Evolutionary conservation across 1,140 invertebrate species (phyloP).

Genomic region (Acromyrmex charruanus): DNA sequence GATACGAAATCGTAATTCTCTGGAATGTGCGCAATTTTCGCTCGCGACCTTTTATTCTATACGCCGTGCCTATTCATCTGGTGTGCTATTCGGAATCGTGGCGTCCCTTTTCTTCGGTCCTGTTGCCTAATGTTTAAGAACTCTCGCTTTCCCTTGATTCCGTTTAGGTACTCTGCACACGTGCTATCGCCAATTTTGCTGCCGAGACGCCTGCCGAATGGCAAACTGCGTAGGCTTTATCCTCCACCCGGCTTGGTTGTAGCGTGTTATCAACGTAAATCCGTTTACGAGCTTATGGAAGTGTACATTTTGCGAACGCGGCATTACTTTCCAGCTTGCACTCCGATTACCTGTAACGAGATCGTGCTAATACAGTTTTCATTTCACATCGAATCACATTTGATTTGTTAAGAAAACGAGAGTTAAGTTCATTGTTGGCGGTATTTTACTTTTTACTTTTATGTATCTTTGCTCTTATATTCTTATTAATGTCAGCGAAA

Average conservation of each 20-base stretch:
- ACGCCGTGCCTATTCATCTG: slow-evolving; percentile 45
- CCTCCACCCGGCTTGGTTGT: slow-evolving; percentile 60
- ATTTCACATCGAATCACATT: not conserved
- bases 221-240: slow-evolving; percentile 69
- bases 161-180: slow-evolving; percentile 67
- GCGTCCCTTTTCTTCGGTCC: slow-evolving; percentile 48
- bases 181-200: slow-evolving; percentile 75
- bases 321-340: slow-evolving; percentile 15
- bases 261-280: slow-evolving; percentile 74
- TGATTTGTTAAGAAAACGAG: slow-evolving; percentile 32
- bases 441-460: slow-evolving; percentile 2
- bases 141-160: slow-evolving; percentile 68
- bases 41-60: slow-evolving; percentile 26
- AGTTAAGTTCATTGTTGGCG: not conserved
- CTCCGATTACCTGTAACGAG: slow-evolving; percentile 18
- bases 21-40: slow-evolving; percentile 4
- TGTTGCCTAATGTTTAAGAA: slow-evolving; percentile 68
- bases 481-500: not conserved
- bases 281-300: slow-evolving; percentile 73
- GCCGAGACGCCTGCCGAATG: slow-evolving; percentile 70
- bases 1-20: slow-evolving; percentile 15
- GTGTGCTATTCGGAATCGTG: slow-evolving; percentile 21
- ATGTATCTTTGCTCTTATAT: not conserved
- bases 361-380: slow-evolving; percentile 47
- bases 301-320: slow-evolving; percentile 46